Evolutionary conservation across 2,113 vertebrate genomes (phyloP), one percentile per base, ranked within the genome.

Genomic region (Hypanus sabinus): DNA sequence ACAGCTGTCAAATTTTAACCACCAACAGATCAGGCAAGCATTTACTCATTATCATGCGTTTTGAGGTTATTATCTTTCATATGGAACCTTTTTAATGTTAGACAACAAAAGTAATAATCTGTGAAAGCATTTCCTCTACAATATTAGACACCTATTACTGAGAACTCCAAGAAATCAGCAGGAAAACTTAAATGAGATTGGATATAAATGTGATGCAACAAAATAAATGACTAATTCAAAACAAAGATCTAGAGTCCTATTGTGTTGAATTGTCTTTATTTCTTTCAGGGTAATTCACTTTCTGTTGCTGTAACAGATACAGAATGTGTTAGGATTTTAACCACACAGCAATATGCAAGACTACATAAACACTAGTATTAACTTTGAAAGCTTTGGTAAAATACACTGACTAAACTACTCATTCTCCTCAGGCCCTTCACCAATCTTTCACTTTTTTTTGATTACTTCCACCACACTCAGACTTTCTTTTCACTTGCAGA

Each of bases 61-160:
- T 30, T 12, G 2, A 11, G 12, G 20, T 38, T 93, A 93, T 46
- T 93, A 73, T 93, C 33, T 6, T 36, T 73, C 87, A 73, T 33
- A 36, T 93, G 62, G 7, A 73, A 93, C 68, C 20, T n/a, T 91
- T 91, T 8, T 91, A 73, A 71, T 71, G 33, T 24, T 33, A 46
- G 30, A 73, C 36, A 30, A 33, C 30, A 65, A 46, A 46, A 46
- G 57, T 5, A 12, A 30, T 55, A 93, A 93, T 75, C 91, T 46
- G 38, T 73, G 36, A 73, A 73, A 93, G 3, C 70, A 93, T 73
- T 93, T 73, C 36, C 36, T 75, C 70, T 93, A 68, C 38, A 93
- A 73, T 70, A 73, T 91, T 93, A 93, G 46, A 22, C 24, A 93
- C 14, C 91, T 55, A 73, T 73, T 93, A 93, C 38, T 27, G 36